These are phyloP conservation scores for Prionchulus punctatus DNA, from an alignment of 2,888 invertebrate species.

Conservation along the genomic window DNA sequence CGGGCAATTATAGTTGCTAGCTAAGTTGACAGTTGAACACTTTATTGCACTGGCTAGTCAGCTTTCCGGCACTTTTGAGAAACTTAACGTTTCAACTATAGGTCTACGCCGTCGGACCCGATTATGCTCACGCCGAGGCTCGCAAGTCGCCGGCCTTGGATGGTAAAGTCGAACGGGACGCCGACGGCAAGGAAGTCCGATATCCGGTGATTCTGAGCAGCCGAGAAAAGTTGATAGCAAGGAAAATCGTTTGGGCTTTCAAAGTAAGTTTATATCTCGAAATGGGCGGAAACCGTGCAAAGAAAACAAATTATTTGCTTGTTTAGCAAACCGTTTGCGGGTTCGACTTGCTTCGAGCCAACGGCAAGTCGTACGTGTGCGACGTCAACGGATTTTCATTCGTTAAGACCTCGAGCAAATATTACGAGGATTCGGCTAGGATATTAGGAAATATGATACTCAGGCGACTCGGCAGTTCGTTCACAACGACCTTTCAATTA, in stretches of 20 bases:
- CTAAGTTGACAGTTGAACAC: conserved; percentile 3
- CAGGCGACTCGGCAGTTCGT: conserved; percentile 74
- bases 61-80: no score
- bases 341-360: conserved; percentile 86
- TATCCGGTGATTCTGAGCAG: conserved; percentile 96
- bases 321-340: conserved; percentile 90
- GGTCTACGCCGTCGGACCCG: conserved; percentile 98
- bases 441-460: conserved; percentile 95
- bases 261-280: no score
- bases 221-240: conserved; percentile 87
- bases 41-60: no score
- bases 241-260: conserved; percentile 66
- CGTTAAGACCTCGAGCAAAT: conserved; percentile 97
- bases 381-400: conserved; percentile 99
- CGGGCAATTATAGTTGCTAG: background rate
- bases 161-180: conserved; percentile 93
- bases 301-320: no score
- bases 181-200: conserved; percentile 85
- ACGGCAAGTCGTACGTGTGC: conserved; percentile 95
- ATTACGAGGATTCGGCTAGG: conserved; percentile 98
- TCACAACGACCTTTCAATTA: conserved; percentile 79
- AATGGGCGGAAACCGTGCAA: no score
- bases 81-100: no score
- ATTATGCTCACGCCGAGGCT: conserved; percentile 98
- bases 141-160: conserved; percentile 94